Percentiles rank a stretch among this genome's conserved stretches.
Evolutionary conservation across 1,140 invertebrate species (phyloP).

Genomic region (Eufriesea mexicana): DNA sequence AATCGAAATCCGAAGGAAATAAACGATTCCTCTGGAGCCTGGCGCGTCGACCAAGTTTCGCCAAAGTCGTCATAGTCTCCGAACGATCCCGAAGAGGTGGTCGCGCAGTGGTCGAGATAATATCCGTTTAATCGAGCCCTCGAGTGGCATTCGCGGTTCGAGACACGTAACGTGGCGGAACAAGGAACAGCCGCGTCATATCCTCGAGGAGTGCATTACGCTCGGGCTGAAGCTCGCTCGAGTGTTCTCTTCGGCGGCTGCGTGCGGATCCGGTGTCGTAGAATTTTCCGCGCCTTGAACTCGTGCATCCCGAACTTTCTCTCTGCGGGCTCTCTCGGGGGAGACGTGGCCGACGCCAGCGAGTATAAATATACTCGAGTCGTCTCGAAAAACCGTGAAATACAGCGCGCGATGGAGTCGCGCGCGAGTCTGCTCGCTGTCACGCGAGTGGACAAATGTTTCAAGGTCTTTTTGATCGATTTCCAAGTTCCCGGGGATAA

Average conservation of each 20-base stretch:
- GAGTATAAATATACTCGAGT: conserved; percentile 29
- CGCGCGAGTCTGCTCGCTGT: not conserved
- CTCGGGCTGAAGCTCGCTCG: conserved; percentile 50
- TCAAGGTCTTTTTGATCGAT: not conserved
- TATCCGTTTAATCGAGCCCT: not conserved
- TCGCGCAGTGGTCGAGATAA: not conserved
- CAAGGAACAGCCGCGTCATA: conserved; percentile 31
- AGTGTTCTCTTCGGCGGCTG: conserved; percentile 51
- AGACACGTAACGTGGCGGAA: conserved; percentile 22
- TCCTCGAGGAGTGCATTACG: conserved; percentile 52
- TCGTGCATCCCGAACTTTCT: conserved; percentile 32
- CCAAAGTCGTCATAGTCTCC: not conserved
- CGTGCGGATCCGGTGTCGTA: conserved; percentile 42
- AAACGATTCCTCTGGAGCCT: not conserved
- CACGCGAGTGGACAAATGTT: not conserved
- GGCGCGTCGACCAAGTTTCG: not conserved
- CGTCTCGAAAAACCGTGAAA: conserved; percentile 28
- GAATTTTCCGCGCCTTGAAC: conserved; percentile 53
- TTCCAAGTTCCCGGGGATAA: not conserved
- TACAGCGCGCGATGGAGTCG: not conserved
- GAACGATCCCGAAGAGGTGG: not conserved
- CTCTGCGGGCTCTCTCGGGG: conserved; percentile 3
- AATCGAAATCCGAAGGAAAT: not conserved
- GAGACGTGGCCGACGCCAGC: not conserved
- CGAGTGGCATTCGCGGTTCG: not conserved